These are phyloP conservation scores for Nycticorax nycticorax DNA, from an alignment of 2,113 vertebrate species.

Conservation along the genomic window DNA sequence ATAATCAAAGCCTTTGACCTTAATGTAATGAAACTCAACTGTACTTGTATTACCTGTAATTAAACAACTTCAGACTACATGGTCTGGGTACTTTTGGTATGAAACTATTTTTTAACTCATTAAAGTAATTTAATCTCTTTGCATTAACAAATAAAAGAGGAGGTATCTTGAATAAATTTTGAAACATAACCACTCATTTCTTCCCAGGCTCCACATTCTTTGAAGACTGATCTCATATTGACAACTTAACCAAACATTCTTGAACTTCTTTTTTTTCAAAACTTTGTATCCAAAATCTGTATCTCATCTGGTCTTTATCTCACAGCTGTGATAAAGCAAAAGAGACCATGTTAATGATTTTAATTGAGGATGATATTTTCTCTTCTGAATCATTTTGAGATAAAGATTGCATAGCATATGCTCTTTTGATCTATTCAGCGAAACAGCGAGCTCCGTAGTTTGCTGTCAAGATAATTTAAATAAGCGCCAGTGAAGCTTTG, in stretches of 20 bases:
- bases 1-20: background rate
- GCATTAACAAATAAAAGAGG: background rate
- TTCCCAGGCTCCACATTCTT: background rate
- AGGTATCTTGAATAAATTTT: background rate
- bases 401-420: conserved; percentile 30
- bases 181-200: background rate
- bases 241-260: background rate
- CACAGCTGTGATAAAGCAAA: conserved; percentile 17
- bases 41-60: background rate
- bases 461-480: conserved; percentile 55
- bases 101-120: background rate
- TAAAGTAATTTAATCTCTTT: background rate
- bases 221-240: background rate
- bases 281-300: background rate
- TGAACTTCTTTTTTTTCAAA: background rate
- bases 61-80: background rate
- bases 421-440: conserved; percentile 52
- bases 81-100: background rate
- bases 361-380: conserved; percentile 56
- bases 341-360: conserved; percentile 50
- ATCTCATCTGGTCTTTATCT: conserved; percentile 41
- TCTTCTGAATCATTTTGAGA: conserved; percentile 50
- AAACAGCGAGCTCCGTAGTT: background rate
- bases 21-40: background rate
- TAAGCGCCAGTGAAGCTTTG: background rate